Conservation (phyloP, 2,797 vertebrate species). For the Mus spretus region DNA sequence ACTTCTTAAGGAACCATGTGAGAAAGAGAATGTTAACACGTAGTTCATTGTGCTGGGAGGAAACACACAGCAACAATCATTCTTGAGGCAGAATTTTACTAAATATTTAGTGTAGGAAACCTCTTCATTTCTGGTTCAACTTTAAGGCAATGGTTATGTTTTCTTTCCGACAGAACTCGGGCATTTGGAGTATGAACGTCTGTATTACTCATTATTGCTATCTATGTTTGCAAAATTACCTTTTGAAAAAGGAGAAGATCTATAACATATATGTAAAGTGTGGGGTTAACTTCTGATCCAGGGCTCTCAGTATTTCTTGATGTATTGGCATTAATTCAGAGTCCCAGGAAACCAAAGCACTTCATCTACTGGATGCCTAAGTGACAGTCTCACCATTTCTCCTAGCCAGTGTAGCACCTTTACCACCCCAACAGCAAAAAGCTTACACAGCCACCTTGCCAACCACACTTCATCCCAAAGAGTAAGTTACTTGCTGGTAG, state of each 20-base stretch:
- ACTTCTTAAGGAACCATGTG: neutral
- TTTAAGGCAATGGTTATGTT: neutral
- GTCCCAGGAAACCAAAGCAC: neutral
- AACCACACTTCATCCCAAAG: neutral
- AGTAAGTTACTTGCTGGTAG: neutral
- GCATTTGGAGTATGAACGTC: neutral
- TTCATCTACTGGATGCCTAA: neutral
- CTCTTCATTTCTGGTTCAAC: neutral
- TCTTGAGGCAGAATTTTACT: slow-evolving; percentile 43
- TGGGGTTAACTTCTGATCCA: neutral
- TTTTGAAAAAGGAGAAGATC: neutral
- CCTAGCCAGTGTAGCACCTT: neutral
- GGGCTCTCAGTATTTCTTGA: neutral
- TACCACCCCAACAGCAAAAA: neutral
- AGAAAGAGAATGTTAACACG: slow-evolving; percentile 25
- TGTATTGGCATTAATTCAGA: neutral
- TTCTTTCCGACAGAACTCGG: neutral
- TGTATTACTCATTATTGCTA: slow-evolving; percentile 42
- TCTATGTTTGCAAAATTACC: neutral
- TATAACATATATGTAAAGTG: neutral
- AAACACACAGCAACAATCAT: neutral
- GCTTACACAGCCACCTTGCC: neutral
- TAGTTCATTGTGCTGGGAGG: neutral
- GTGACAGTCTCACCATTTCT: neutral
- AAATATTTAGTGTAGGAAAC: slow-evolving; percentile 24